These are phyloP conservation scores for Rhinogobio ventralis DNA, from an alignment of 2,797 vertebrate species.

Conservation along the genomic window DNA sequence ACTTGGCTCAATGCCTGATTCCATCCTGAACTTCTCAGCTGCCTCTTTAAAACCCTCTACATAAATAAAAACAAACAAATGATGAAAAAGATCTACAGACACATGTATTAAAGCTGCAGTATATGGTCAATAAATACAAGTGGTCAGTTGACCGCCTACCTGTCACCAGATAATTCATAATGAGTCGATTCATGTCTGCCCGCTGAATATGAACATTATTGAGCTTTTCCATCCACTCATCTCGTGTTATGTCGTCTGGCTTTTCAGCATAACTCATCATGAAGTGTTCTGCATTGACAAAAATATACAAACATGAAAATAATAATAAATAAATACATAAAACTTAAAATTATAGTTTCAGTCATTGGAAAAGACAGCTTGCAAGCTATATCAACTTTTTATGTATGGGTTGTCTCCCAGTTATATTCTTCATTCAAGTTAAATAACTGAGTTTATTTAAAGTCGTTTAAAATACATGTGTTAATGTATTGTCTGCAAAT, in stretches of 20 bases:
- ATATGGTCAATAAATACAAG: background rate
- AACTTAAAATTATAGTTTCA: background rate
- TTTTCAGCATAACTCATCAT: conserved; percentile 99
- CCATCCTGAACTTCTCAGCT: conserved; percentile 97
- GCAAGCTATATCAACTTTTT: background rate
- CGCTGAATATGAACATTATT: conserved; percentile 98
- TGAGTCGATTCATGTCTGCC: conserved; percentile 98
- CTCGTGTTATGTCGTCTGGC: conserved; percentile 95
- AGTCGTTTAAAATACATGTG: background rate
- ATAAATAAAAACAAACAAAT: conserved; percentile 23
- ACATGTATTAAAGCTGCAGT: background rate
- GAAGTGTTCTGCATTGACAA: conserved; percentile 61
- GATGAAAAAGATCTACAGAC: background rate
- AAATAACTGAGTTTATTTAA: background rate
- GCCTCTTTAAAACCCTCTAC: conserved; percentile 98
- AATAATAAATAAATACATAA: background rate
- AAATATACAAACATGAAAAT: background rate
- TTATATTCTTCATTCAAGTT: background rate
- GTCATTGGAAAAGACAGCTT: background rate
- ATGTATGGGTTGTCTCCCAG: background rate
- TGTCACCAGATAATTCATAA: conserved; percentile 99
- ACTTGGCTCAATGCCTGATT: conserved; percentile 97
- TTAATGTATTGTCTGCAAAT: background rate
- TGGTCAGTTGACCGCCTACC: conserved; percentile 73
- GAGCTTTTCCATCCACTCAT: conserved; percentile 99